phyloP scores from a whole-genome alignment of 2,797 vertebrate species.

The Masticophis lateralis region DNA sequence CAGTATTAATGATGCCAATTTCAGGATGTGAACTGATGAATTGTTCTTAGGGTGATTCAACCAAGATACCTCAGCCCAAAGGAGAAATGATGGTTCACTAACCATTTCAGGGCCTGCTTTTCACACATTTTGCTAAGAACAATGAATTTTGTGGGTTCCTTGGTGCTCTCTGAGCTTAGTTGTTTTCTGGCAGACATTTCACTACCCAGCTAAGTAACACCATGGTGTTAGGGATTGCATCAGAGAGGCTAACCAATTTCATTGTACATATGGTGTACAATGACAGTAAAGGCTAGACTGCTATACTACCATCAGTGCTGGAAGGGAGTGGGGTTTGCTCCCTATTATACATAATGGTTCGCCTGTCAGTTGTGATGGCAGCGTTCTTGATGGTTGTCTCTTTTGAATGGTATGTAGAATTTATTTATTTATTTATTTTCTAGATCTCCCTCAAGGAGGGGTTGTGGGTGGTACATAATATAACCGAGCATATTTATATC shows the following conservation, averaged over 20 bases:
- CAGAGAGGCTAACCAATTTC: too few species aligned
- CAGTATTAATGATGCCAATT: conserved; percentile 32
- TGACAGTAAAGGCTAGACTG: too few species aligned
- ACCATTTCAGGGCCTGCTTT: background rate
- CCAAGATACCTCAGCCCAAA: background rate
- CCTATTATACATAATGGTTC: background rate
- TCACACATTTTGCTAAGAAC: background rate
- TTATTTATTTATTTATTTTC: background rate
- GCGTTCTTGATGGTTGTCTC: background rate
- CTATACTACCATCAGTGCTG: background rate
- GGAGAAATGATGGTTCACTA: background rate
- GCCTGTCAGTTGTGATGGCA: background rate
- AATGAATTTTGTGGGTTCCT: background rate
- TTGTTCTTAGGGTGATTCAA: conserved; percentile 8
- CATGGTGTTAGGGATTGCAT: too few species aligned
- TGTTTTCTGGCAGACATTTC: background rate
- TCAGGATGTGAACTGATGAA: conserved; percentile 15
- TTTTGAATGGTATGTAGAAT: too few species aligned
- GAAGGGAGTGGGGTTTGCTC: background rate
- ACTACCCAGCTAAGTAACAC: background rate
- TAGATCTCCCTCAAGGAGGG: background rate
- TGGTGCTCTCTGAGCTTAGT: background rate
- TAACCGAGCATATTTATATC: background rate
- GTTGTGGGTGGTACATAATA: background rate
- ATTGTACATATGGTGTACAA: too few species aligned